Conservation (phyloP, 2,797 vertebrate species). For the Parambassis ranga region DNA sequence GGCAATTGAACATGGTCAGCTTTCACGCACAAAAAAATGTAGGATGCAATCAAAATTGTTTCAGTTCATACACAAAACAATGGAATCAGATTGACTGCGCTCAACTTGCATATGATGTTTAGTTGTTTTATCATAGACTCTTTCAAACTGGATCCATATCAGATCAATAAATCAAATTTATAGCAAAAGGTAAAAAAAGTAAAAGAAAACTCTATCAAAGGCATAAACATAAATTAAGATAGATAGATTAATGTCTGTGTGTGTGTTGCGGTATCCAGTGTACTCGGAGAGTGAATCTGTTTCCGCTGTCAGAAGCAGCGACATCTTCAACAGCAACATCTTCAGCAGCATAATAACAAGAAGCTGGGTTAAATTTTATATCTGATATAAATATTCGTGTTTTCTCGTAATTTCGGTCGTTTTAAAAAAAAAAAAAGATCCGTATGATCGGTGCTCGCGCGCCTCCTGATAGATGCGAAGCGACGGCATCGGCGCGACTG, state of each 20-base stretch:
- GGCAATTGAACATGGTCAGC: neutral
- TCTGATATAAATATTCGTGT: conserved; percentile 67
- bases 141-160: no score
- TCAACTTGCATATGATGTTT: neutral
- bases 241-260: conserved; percentile 11
- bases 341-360: no score
- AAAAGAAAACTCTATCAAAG: neutral
- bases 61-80: neutral
- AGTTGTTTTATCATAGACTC: no score
- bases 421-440: conserved; percentile 61
- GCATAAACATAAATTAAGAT: conserved; percentile 21
- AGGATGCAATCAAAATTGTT: neutral
- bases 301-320: no score
- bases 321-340: no score
- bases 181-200: neutral
- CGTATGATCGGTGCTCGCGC: conserved; percentile 64
- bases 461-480: conserved; percentile 67
- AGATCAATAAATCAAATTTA: neutral
- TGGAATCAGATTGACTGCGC: neutral
- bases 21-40: neutral
- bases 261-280: conserved; percentile 1
- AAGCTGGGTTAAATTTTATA: conserved; percentile 68
- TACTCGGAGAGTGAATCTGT: conserved; percentile 1
- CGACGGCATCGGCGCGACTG: conserved; percentile 57
- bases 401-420: conserved; percentile 44